Conservation (phyloP, 2,888 invertebrate species). For the Petrolisthes cinctipes region DNA sequence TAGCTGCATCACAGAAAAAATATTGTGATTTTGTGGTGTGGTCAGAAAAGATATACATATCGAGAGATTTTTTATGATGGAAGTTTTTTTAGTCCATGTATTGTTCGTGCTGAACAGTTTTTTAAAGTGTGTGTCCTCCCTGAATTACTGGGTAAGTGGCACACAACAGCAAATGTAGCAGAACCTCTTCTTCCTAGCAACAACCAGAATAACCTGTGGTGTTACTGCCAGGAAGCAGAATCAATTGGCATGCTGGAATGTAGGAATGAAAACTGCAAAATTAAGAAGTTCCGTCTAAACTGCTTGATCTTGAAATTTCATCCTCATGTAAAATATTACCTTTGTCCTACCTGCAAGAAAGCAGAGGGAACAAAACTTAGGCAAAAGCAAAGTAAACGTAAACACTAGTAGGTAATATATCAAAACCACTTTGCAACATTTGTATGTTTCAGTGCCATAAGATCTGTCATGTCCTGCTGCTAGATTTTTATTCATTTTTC, state of each 20-base stretch:
- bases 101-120: background rate
- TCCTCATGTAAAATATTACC: background rate
- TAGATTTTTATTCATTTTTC: too few relatives aligned
- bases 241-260: background rate
- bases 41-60: background rate
- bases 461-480: too few relatives aligned
- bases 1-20: background rate
- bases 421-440: too few relatives aligned
- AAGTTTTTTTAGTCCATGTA: background rate
- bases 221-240: background rate
- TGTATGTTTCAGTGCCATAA: too few relatives aligned
- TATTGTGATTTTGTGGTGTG: background rate
- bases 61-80: background rate
- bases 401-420: background rate
- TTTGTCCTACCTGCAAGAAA: background rate
- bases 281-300: background rate
- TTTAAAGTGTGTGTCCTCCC: background rate
- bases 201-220: background rate
- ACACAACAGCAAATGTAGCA: background rate
- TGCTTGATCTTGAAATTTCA: background rate
- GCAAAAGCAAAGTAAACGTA: background rate
- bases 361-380: background rate
- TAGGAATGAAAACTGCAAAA: slow-evolving; percentile 1
- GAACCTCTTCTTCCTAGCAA: background rate
- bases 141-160: background rate